Evolutionary conservation across 2,888 invertebrate genomes (phyloP).

Genomic region (Lacanobia wlatinum): DNA sequence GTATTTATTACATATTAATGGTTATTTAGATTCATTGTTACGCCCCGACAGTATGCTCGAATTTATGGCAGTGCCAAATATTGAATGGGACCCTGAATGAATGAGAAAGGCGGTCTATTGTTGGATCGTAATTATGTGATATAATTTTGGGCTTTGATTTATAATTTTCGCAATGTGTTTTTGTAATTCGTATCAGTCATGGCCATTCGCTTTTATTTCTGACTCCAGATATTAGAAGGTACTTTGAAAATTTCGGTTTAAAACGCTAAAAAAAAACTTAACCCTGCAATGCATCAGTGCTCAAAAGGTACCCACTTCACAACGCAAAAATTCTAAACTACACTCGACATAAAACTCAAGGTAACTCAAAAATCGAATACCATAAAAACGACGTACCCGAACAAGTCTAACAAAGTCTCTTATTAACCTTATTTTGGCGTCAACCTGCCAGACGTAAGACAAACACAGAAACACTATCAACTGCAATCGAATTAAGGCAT

Average conservation of each 20-base stretch:
- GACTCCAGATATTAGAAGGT: not conserved
- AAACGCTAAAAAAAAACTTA: not conserved
- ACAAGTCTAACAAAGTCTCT: conserved; percentile 14
- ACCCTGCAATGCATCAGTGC: conserved; percentile 5
- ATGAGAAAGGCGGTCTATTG: conserved; percentile 79
- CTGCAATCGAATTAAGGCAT: conserved; percentile 73
- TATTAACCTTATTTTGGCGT: conserved; percentile 47
- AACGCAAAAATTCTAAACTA: not conserved
- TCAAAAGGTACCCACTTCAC: not conserved
- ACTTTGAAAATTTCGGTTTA: not conserved
- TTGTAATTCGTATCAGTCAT: conserved; percentile 43
- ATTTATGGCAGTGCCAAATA: conserved; percentile 88
- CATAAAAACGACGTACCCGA: not conserved
- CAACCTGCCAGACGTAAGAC: conserved; percentile 61
- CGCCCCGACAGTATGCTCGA: conserved; percentile 89
- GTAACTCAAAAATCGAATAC: not conserved
- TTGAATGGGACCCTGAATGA: conserved; percentile 83
- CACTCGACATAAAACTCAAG: not conserved
- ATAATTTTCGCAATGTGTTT: conserved; percentile 63
- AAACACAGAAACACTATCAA: conserved; percentile 59
- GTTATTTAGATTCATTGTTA: conserved; percentile 91
- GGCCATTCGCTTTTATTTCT: conserved; percentile 21
- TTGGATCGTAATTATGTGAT: conserved; percentile 80
- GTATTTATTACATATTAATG: conserved; percentile 91
- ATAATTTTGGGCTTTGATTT: conserved; percentile 72